These are phyloP conservation scores for Hylomyscus alleni DNA, from an alignment of 2,797 vertebrate genomes.

Conservation along the genomic window DNA sequence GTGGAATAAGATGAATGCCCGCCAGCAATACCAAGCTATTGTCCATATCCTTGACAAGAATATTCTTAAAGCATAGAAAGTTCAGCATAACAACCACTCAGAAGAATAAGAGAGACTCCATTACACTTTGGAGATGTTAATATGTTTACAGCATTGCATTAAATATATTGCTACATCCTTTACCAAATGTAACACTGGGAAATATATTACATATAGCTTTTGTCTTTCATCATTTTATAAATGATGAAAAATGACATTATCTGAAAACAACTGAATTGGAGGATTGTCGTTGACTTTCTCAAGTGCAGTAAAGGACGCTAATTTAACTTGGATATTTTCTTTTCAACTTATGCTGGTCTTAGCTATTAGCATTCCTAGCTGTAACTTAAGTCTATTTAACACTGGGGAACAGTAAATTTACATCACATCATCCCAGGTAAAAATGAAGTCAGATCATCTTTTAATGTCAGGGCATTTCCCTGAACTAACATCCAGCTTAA, in stretches of 20 bases:
- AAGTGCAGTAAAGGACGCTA: background rate
- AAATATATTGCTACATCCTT: background rate
- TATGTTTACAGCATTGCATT: conserved; percentile 11
- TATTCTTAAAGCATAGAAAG: background rate
- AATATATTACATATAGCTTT: background rate
- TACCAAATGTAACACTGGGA: conserved; percentile 12
- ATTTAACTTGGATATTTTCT: conserved; percentile 2
- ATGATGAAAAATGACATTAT: conserved; percentile 26
- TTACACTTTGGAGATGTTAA: background rate
- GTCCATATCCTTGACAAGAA: background rate
- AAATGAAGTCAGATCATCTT: conserved; percentile 43
- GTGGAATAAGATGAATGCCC: background rate
- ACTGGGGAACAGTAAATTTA: background rate
- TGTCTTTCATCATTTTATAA: conserved; percentile 47
- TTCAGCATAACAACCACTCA: conserved; percentile 1
- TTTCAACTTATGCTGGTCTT: background rate
- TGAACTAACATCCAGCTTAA: conserved; percentile 17
- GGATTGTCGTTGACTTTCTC: background rate
- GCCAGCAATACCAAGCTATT: background rate
- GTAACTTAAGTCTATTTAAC: background rate
- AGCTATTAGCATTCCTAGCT: background rate
- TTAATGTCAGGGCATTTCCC: background rate
- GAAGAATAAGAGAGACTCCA: conserved; percentile 4
- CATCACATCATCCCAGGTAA: conserved; percentile 21
- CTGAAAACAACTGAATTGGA: conserved; percentile 10